Evolutionary conservation across 2,888 invertebrate species (phyloP).

Genomic region (Apotomis betuletana): DNA sequence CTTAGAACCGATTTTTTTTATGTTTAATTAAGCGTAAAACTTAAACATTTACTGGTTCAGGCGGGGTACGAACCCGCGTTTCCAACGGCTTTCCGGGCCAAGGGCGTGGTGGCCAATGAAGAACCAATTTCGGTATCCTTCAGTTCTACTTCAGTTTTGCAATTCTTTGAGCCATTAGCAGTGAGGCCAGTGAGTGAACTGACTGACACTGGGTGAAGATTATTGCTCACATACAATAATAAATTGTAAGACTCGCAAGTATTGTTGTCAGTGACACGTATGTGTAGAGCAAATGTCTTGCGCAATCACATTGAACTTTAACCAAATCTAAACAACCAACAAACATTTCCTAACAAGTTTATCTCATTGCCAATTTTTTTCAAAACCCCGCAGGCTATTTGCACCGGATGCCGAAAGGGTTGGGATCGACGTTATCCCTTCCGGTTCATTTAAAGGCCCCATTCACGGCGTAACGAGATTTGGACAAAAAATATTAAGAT

Average conservation of each 20-base stretch:
- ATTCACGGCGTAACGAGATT: conserved; percentile 17
- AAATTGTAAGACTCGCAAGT: not conserved
- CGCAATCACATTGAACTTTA: not conserved
- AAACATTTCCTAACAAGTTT: conserved; percentile 7
- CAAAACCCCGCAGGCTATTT: not conserved
- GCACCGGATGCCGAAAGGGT: conserved; percentile 27
- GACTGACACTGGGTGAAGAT: too few species aligned
- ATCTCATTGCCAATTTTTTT: not conserved
- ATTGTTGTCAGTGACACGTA: too few species aligned
- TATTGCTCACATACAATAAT: not conserved
- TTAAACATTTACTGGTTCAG: too few species aligned
- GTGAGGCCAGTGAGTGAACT: too few species aligned
- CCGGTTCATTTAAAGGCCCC: conserved; percentile 18
- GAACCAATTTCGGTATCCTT: too few species aligned
- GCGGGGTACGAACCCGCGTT: too few species aligned
- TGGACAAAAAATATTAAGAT: conserved; percentile 19
- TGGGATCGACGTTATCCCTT: conserved; percentile 14
- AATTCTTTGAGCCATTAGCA: too few species aligned
- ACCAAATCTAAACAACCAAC: not conserved
- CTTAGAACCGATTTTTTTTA: too few species aligned
- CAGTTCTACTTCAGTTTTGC: too few species aligned
- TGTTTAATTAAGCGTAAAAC: too few species aligned
- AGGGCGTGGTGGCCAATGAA: too few species aligned
- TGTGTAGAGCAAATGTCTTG: not conserved
- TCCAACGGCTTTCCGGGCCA: too few species aligned